phyloP scores from a whole-genome alignment of 1,140 invertebrate genomes.

The Scaptomyza montana region DNA sequence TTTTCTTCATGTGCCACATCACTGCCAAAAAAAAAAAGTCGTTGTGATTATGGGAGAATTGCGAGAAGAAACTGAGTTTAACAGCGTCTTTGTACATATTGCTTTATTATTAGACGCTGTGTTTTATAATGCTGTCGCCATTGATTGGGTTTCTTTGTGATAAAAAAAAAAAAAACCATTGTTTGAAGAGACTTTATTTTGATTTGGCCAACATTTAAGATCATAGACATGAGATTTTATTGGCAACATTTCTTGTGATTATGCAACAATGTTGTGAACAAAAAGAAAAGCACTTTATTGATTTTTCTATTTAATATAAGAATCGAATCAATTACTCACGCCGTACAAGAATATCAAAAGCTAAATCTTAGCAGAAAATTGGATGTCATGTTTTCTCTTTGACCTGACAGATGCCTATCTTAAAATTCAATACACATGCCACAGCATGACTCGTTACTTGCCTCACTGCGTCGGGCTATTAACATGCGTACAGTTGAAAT shows the following conservation, averaged over 20 bases:
- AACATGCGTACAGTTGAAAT: conserved; percentile 14
- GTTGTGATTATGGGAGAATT: background rate
- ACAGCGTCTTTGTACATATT: conserved; percentile 60
- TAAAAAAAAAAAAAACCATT: conserved; percentile 5
- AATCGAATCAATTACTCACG: background rate
- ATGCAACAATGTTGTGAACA: background rate
- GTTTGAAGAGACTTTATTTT: conserved; percentile 14
- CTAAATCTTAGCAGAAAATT: too few species aligned
- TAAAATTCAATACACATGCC: background rate
- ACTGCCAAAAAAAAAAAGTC: conserved; percentile 17
- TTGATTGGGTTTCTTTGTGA: conserved; percentile 14
- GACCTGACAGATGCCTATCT: background rate
- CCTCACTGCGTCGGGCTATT: conserved; percentile 31
- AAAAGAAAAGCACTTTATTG: too few species aligned
- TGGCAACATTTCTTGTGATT: conserved; percentile 16
- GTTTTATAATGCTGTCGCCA: background rate
- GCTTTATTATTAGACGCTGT: conserved; percentile 56
- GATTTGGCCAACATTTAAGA: too few species aligned
- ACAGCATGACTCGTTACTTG: conserved; percentile 42
- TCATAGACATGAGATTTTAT: too few species aligned
- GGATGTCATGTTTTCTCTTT: conserved; percentile 7
- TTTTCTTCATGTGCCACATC: conserved; percentile 13
- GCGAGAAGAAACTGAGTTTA: background rate
- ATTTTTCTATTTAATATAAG: too few species aligned
- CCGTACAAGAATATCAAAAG: too few species aligned